phyloP scores from a whole-genome alignment of 1,140 invertebrate genomes.

The Asbolus verrucosus region DNA sequence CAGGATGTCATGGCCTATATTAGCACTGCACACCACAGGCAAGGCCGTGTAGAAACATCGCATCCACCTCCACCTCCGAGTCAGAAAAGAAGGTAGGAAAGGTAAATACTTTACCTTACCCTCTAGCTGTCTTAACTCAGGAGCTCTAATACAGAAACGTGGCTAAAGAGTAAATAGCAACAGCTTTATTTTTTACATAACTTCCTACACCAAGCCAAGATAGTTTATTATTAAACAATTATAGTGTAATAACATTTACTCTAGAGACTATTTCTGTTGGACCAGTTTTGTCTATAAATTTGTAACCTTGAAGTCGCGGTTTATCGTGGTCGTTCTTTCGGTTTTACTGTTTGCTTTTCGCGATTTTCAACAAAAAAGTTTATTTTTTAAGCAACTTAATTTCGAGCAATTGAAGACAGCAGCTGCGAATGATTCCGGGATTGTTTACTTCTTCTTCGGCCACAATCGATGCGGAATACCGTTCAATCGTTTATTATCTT shows the following conservation, averaged over 20 bases:
- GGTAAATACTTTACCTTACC: slow-evolving; percentile 34
- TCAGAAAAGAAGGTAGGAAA: slow-evolving; percentile 39
- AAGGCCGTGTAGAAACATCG: neutral
- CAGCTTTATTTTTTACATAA: no score
- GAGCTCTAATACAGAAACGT: no score
- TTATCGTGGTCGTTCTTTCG: slow-evolving; percentile 1
- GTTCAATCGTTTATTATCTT: neutral
- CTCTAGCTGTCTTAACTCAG: no score
- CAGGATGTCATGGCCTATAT: slow-evolving; percentile 44
- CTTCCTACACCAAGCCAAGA: no score
- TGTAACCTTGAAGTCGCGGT: neutral
- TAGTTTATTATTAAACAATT: no score
- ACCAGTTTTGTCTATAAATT: no score
- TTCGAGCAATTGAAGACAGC: slow-evolving; percentile 8
- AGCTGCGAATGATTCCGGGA: neutral
- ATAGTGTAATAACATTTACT: no score
- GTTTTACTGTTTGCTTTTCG: slow-evolving; percentile 6
- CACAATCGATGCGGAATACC: neutral
- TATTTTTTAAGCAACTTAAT: slow-evolving; percentile 19
- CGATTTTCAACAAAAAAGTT: slow-evolving; percentile 15
- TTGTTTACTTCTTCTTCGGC: slow-evolving; percentile 9
- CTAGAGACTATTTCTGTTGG: no score
- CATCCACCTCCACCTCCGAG: slow-evolving; percentile 1
- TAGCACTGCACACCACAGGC: slow-evolving; percentile 29
- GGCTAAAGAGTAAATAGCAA: no score